Evolutionary conservation across 2,888 invertebrate genomes (phyloP), one percentile per base, ranked within the genome.

Genomic region (Drosophila ustulata): DNA sequence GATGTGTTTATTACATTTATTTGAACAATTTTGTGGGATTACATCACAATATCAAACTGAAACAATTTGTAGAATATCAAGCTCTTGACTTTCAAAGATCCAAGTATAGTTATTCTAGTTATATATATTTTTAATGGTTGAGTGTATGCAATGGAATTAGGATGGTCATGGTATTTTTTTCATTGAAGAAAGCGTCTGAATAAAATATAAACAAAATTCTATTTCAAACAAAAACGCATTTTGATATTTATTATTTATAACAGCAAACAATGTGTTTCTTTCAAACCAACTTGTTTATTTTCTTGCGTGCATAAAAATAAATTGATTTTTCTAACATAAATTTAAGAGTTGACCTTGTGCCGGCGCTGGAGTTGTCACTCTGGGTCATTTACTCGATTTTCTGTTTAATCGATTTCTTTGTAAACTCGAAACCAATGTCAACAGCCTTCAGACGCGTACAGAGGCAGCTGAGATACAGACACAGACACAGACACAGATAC

Each of bases 371-470:
- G 39, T 51, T 59, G 62, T 52, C 78, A 70, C 75, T 89, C 71
- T 78, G 82, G 89, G 88, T 89, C 89, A 87, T 90, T 90, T 84
- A 76, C 84, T 84, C 88, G 83, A 56, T 57, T 50, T 91, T 87
- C 85, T 88, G 90, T 82, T 89, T 90, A 90, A 90, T 90, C 90
- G 90, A 91, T 90, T 91, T 89, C 90, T 87, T 90, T 90, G 90
- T 82, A 88, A 90, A 86, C 89, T 85, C 78, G 90, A 87, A 90
- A 85, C 91, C 90, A 91, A 91, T 90, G 90, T 90, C 90, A 90
- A 90, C 91, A 90, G 91, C 84, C 90, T 82, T 75, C 53, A 76
- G 57, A 68, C 46, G 69, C 58, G 69, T 26, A 71, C 43, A 63
- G 41, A 63, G 6, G 41, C 50, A 37, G 37, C 37, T n/a, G 11